Percentiles rank a stretch among this genome's conserved stretches.
Evolutionary conservation across 2,888 invertebrate species (phyloP).

Genomic region (Nomada fabriciana): DNA sequence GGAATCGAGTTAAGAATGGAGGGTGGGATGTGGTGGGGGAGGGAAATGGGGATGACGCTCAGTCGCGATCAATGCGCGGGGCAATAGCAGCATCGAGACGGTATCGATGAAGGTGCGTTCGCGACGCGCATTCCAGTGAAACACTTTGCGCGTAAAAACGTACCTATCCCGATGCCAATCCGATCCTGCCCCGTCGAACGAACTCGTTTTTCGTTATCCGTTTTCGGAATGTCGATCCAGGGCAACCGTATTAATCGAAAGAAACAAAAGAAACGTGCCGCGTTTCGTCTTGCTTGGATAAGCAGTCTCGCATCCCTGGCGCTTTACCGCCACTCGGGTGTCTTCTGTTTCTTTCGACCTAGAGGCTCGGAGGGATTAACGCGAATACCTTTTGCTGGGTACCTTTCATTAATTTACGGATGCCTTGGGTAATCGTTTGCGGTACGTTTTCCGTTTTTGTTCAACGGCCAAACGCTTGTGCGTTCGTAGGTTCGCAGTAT

Average conservation of each 20-base stretch:
- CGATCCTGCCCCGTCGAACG: not conserved
- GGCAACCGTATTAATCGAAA: not conserved
- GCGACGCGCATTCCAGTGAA: not conserved
- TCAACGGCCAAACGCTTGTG: not conserved
- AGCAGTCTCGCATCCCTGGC: not conserved
- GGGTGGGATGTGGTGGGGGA: not conserved
- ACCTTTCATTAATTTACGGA: slow-evolving; percentile 10
- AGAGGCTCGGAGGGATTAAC: not conserved
- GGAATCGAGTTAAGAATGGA: not conserved
- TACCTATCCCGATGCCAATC: not conserved
- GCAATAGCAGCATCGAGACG: not conserved
- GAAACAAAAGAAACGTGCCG: not conserved
- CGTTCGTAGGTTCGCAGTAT: not conserved
- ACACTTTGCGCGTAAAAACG: slow-evolving; percentile 1
- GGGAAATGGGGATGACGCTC: too few species aligned
- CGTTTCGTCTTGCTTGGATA: slow-evolving; percentile 23
- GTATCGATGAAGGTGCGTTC: not conserved
- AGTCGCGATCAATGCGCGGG: not conserved
- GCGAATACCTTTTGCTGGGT: slow-evolving; percentile 45
- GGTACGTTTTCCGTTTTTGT: not conserved
- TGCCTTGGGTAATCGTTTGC: slow-evolving; percentile 21
- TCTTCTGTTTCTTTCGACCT: slow-evolving; percentile 33
- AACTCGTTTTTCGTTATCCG: not conserved
- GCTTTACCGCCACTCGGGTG: not conserved
- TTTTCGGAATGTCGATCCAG: not conserved